phyloP scores from a whole-genome alignment of 2,888 invertebrate genomes.

The Amphimallon solstitiale region DNA sequence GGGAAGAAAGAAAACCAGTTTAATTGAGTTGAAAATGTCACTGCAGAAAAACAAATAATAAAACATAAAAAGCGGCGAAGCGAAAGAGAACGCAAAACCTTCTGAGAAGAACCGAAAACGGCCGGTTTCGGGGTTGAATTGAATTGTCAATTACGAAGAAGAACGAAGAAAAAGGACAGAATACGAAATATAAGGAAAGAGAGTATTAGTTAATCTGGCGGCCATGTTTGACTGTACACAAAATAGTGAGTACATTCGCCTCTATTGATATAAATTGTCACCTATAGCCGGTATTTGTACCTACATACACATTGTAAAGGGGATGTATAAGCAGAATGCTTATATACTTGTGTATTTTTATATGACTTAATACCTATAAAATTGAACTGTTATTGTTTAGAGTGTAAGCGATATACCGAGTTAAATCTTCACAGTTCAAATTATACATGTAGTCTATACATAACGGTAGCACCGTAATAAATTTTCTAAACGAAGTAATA shows the following conservation, averaged over 20 bases:
- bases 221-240: neutral
- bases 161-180: slow-evolving; percentile 44
- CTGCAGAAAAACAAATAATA: slow-evolving; percentile 53
- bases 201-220: neutral
- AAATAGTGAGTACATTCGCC: neutral
- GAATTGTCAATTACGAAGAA: slow-evolving; percentile 60
- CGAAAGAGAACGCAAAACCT: slow-evolving; percentile 56
- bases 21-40: slow-evolving; percentile 63
- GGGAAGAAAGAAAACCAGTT: slow-evolving; percentile 46
- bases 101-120: slow-evolving; percentile 55
- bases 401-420: too few relatives aligned
- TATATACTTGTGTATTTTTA: too few relatives aligned
- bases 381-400: too few relatives aligned
- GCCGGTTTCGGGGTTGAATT: slow-evolving; percentile 54
- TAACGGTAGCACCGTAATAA: too few relatives aligned
- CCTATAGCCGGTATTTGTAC: too few relatives aligned
- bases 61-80: slow-evolving; percentile 55
- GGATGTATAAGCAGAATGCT: too few relatives aligned
- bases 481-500: too few relatives aligned
- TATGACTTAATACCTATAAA: too few relatives aligned
- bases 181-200: neutral
- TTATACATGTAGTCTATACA: too few relatives aligned
- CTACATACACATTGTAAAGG: too few relatives aligned
- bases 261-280: too few relatives aligned
- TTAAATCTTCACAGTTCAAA: too few relatives aligned